Conservation (phyloP, 2,888 invertebrate genomes). For the Dolichopus griseipennis region DNA sequence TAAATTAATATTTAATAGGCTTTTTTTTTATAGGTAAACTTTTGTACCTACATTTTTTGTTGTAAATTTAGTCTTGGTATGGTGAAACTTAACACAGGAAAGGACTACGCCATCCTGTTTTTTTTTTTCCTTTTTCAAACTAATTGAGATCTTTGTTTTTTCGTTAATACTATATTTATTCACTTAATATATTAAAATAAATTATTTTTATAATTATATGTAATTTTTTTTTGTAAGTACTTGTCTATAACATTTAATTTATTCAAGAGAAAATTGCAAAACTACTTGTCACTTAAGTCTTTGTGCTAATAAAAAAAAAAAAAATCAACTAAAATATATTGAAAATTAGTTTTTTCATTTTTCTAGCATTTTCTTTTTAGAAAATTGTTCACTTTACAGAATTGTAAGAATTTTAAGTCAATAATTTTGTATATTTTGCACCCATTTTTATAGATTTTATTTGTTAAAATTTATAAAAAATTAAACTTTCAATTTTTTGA, state of each 20-base stretch:
- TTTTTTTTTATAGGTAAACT: neutral
- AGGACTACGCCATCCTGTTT: neutral
- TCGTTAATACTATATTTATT: neutral
- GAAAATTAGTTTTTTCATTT: conserved; percentile 4
- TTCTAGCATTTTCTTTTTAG: neutral
- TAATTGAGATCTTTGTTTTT: neutral
- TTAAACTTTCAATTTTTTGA: neutral
- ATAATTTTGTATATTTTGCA: neutral
- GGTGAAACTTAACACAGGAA: conserved; percentile 6
- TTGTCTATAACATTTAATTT: neutral
- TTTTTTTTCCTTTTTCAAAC: neutral
- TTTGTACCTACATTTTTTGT: neutral
- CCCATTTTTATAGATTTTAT: neutral
- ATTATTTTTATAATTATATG: neutral
- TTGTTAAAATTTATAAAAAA: neutral
- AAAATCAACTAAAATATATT: neutral
- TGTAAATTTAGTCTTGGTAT: neutral
- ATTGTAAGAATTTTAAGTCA: neutral
- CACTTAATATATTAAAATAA: neutral
- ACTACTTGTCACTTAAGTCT: neutral
- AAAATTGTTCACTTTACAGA: neutral
- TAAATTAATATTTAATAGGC: no score
- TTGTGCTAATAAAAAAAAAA: conserved; percentile 2
- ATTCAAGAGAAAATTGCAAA: neutral
- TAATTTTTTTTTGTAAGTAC: neutral